Conservation (phyloP, 2,888 invertebrate species). For the Pterostichus niger region DNA sequence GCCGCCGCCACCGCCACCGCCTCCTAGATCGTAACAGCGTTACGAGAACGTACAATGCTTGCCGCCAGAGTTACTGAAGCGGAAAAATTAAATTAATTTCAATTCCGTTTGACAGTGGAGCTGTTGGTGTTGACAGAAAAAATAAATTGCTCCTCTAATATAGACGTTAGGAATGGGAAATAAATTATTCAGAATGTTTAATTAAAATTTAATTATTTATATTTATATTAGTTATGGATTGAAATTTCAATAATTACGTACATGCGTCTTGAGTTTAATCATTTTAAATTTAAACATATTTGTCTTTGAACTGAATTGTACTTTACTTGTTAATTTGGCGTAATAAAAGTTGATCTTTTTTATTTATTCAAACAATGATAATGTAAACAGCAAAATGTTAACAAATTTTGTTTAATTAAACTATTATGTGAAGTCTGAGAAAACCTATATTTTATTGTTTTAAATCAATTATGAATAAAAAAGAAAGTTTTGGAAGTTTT, state of each 20-base stretch:
- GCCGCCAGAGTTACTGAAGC: conserved; percentile 20
- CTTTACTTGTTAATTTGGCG: too few relatives aligned
- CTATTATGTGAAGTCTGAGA: too few relatives aligned
- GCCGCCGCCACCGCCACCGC: too few relatives aligned
- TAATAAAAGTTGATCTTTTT: too few relatives aligned
- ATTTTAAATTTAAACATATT: too few relatives aligned
- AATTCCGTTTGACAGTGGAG: neutral
- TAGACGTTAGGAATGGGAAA: conserved; percentile 5
- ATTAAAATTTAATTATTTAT: conserved; percentile 10
- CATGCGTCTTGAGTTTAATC: neutral
- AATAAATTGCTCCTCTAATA: conserved; percentile 30
- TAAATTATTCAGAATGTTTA: conserved; percentile 15
- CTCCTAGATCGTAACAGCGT: neutral
- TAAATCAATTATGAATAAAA: too few relatives aligned
- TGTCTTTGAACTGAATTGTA: too few relatives aligned
- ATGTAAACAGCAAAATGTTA: too few relatives aligned
- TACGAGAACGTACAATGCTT: neutral
- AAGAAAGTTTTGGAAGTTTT: too few relatives aligned
- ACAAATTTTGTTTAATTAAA: too few relatives aligned
- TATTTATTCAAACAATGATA: too few relatives aligned
- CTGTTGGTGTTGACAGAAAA: conserved; percentile 11
- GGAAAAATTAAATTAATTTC: conserved; percentile 43
- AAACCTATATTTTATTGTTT: too few relatives aligned
- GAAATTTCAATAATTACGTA: neutral
- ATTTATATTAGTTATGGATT: neutral